These are phyloP conservation scores for Plusia festucae DNA, from an alignment of 2,888 invertebrate species.

Conservation along the genomic window DNA sequence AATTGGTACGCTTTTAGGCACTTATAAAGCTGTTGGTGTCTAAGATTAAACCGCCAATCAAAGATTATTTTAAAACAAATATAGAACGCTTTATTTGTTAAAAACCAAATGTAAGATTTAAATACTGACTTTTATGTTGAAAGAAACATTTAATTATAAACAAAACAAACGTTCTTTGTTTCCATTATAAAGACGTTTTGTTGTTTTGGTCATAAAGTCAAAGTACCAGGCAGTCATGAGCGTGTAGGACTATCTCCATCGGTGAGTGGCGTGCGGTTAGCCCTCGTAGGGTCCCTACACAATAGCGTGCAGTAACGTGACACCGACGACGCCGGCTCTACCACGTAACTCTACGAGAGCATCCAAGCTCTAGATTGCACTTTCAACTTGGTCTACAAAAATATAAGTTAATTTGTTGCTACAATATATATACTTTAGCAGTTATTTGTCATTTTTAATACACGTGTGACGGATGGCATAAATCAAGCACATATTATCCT, in stretches of 20 bases:
- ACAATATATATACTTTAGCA: no score
- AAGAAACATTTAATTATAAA: no score
- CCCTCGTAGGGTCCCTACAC: conserved; percentile 43
- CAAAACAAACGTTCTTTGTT: background rate
- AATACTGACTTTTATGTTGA: background rate
- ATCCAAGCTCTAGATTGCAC: conserved; percentile 15
- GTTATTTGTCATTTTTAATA: background rate
- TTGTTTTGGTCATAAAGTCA: conserved; percentile 14
- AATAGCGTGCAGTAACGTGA: conserved; percentile 53
- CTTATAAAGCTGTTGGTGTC: background rate
- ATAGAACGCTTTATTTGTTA: background rate
- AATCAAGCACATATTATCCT: background rate
- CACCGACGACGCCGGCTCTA: conserved; percentile 34
- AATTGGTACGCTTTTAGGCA: no score
- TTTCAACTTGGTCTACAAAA: conserved; percentile 14
- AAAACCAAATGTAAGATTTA: background rate
- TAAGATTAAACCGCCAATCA: background rate
- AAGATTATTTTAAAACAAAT: background rate
- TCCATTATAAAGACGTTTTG: background rate
- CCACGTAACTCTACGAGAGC: conserved; percentile 30
- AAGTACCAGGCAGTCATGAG: conserved; percentile 34
- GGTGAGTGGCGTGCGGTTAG: conserved; percentile 30
- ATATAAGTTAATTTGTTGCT: conserved; percentile 7
- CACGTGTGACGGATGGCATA: background rate
- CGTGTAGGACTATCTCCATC: conserved; percentile 34